These are phyloP conservation scores for Progne subis DNA, from an alignment of 2,113 vertebrate genomes.

Conservation along the genomic window DNA sequence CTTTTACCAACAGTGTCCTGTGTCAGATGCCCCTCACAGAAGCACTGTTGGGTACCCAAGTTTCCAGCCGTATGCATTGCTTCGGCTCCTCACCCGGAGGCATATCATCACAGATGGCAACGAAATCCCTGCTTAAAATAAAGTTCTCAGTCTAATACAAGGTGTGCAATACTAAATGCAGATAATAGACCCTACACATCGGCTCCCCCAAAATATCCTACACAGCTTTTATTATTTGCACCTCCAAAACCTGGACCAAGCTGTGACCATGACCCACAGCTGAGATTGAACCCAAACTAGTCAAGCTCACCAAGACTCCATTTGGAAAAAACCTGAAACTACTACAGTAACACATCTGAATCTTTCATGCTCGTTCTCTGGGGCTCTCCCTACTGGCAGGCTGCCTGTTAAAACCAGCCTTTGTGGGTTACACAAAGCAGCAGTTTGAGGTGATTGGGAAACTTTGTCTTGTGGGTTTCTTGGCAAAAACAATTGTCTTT, in stretches of 20 bases:
- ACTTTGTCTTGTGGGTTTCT: background rate
- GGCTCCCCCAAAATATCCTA: background rate
- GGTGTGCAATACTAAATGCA: background rate
- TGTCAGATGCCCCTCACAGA: background rate
- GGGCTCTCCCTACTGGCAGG: background rate
- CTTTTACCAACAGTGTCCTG: accelerated
- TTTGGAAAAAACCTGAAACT: background rate
- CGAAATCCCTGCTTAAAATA: background rate
- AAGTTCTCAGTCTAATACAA: background rate
- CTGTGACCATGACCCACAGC: background rate
- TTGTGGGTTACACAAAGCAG: background rate
- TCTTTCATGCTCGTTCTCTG: background rate
- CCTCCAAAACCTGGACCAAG: background rate
- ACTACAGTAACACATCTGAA: background rate
- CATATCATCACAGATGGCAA: background rate
- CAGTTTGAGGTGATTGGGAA: background rate
- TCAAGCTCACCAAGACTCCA: background rate
- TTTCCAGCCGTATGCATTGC: background rate
- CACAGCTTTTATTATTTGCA: background rate
- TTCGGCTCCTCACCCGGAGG: background rate
- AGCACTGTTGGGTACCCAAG: background rate
- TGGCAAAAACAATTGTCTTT: background rate
- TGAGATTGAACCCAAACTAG: background rate
- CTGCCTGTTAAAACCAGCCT: background rate
- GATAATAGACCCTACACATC: background rate